Base-by-base conservation (phyloP, 1,140 invertebrate genomes). In the Neodiprion lecontei region DNA sequence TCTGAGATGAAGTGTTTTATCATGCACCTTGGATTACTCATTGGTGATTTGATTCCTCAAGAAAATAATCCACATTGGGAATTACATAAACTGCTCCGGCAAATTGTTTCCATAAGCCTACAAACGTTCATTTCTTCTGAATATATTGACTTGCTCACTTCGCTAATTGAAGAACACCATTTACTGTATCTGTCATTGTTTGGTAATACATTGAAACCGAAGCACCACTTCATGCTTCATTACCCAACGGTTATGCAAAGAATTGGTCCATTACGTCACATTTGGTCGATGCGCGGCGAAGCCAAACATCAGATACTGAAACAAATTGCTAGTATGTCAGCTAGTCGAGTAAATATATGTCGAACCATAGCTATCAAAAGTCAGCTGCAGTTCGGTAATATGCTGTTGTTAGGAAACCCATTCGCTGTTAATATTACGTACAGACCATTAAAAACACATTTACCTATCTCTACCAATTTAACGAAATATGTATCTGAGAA, bases 271-370 rank as follows among this genome's bases (percentile, higher is more conserved):
- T 14, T 79, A 1, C 74, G 74, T n/a, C 66, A 77, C 50, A 70
- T 74, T 49, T 76, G 50, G 48, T 61, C 76, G 12, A 76, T 79
- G 71, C 65, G 78, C 9, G 73, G 70, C 65, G 78, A 77, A 74
- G 75, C 76, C 0, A 72, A 72, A 23, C 76, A 79, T 28, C 48
- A 69, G 50, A 69, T 67, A 2, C 74, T 74, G 49, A 79, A 75
- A 76, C 53, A 65, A 67, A 77, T 76, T 53, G 61, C 74, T 10
- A 68, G 40, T 65, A 73, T 72, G 14, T 66, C 73, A 23, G 17
- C 70, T n/a, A 72, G 69, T 67, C 69, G 49, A 65, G 74, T 66
- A 14, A 77, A 79, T 72, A 65, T 72, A 23, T 72, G 67, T 48
- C 72, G 74, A 53, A 76, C 74, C 7, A 28, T 79, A 9, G 70